Evolutionary conservation across 1,140 invertebrate genomes (phyloP).

Genomic region (Dendrolimus kikuchii): DNA sequence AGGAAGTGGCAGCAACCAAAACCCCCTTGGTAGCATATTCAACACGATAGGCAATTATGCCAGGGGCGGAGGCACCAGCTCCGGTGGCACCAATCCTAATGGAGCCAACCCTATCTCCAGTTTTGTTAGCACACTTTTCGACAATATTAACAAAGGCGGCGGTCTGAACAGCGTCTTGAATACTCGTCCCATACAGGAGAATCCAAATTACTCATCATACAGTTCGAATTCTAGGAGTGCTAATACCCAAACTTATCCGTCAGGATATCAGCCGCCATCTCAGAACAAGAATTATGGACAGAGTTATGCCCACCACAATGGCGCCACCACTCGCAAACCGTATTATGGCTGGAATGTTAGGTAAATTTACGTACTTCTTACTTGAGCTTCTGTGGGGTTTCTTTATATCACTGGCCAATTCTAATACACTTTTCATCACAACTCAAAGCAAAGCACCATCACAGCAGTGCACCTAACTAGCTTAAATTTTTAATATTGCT

Average conservation of each 20-base stretch:
- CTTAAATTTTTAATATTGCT: no score
- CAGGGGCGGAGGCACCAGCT: constrained; percentile 27
- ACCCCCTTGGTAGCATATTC: constrained; percentile 41
- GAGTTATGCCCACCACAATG: constrained; percentile 33
- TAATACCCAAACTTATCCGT: constrained; percentile 53
- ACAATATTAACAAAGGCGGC: constrained; percentile 49
- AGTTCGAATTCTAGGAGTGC: constrained; percentile 51
- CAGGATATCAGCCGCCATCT: constrained; percentile 42
- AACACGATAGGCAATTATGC: constrained; percentile 43
- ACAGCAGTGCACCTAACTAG: no score
- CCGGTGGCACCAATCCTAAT: neutral
- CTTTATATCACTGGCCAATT: no score
- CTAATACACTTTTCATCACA: no score
- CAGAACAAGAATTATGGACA: constrained; percentile 59
- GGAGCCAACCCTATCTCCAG: constrained; percentile 28
- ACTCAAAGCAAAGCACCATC: no score
- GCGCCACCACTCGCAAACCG: constrained; percentile 49
- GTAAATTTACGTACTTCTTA: constrained; percentile 46
- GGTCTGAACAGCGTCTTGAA: constrained; percentile 45
- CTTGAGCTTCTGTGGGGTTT: constrained; percentile 20
- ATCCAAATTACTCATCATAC: constrained; percentile 54
- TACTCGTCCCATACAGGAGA: constrained; percentile 57
- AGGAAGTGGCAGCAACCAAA: constrained; percentile 18
- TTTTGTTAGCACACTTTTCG: constrained; percentile 55
- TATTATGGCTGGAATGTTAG: constrained; percentile 65